These are phyloP conservation scores for Dolichopus griseipennis DNA, from an alignment of 2,888 invertebrate species.

Conservation along the genomic window DNA sequence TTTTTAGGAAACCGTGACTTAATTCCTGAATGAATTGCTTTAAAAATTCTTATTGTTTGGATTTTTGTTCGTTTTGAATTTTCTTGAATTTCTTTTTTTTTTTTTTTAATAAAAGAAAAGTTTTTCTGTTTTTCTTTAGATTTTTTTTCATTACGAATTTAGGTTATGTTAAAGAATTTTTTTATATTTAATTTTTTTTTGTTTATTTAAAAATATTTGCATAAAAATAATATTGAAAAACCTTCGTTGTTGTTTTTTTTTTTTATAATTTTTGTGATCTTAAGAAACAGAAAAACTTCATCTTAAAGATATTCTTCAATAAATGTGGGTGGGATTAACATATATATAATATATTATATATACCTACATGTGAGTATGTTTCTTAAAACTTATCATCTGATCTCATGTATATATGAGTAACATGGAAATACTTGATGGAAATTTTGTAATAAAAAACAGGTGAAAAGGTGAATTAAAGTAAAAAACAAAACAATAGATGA, in stretches of 20 bases:
- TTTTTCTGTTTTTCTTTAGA: not conserved
- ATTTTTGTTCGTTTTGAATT: too few relatives aligned
- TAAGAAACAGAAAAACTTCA: not conserved
- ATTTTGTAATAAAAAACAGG: too few relatives aligned
- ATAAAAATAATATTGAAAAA: not conserved
- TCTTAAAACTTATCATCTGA: not conserved
- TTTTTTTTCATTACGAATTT: not conserved
- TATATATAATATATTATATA: too few relatives aligned
- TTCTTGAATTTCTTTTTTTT: too few relatives aligned
- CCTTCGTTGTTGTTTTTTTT: not conserved
- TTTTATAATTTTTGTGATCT: not conserved
- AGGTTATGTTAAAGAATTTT: slow-evolving; percentile 6
- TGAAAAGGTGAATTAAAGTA: too few relatives aligned
- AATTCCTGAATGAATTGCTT: not conserved
- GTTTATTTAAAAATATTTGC: not conserved
- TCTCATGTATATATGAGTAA: not conserved
- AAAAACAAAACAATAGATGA: too few relatives aligned
- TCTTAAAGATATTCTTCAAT: not conserved
- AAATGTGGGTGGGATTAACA: too few relatives aligned
- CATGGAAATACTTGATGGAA: too few relatives aligned
- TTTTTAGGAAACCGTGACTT: not conserved
- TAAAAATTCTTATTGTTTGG: not conserved
- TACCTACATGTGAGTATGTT: not conserved
- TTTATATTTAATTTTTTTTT: not conserved
- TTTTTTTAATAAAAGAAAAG: not conserved